Base-by-base conservation (phyloP, 2,113 vertebrate species). In the Patagioenas fasciata region DNA sequence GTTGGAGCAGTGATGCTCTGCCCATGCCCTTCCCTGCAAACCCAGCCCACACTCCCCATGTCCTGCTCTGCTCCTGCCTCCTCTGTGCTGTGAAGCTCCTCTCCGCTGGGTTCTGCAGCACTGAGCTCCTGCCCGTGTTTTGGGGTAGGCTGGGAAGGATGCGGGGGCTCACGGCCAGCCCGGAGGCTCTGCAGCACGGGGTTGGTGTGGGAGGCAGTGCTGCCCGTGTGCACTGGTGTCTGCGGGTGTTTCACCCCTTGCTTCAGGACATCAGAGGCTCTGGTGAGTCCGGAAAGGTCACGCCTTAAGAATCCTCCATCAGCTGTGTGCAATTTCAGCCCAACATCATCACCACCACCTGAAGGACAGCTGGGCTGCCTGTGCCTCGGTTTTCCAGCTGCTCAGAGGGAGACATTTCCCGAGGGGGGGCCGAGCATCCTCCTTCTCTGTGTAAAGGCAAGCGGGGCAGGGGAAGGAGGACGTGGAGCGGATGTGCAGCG, bases 191-290 rank as follows among this genome's bases (percentile, higher is more conserved):
- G 12, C 1, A 4, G 15, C 8, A 0, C 0, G 4, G 36, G 56
- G 12, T 4, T 44, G 0, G 0, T 12, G 64, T 60, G 64, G 53
- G 15, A 57, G 60, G 24, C 64, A 44, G 7, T 0, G 2, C 51
- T 67, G 38, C 32, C 64, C 5, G 3, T 0, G 1, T 10, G 17
- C 6, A 10, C 23, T 6, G 2, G 15, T 25, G 34, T n/a, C 75
- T 1, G 0, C 0, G 4, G 67, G 47, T 1, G 1, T 42, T 85
- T 50, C 11, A 47, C 47, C 25, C 34, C 0, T 74, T 60, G 5
- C 26, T 61, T 34, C 14, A 0, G 15, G 10, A 21, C 19, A 2
- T 51, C 3, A 4, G 36, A 6, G 56, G 25, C 42, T 61, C 60
- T 0, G 0, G n/a, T 1, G 0, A 50, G 72, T 53, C 75, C 72